Evolutionary conservation across 2,888 invertebrate species (phyloP), one percentile per base, ranked within the genome.

Genomic region (Calliopum simillimum): DNA sequence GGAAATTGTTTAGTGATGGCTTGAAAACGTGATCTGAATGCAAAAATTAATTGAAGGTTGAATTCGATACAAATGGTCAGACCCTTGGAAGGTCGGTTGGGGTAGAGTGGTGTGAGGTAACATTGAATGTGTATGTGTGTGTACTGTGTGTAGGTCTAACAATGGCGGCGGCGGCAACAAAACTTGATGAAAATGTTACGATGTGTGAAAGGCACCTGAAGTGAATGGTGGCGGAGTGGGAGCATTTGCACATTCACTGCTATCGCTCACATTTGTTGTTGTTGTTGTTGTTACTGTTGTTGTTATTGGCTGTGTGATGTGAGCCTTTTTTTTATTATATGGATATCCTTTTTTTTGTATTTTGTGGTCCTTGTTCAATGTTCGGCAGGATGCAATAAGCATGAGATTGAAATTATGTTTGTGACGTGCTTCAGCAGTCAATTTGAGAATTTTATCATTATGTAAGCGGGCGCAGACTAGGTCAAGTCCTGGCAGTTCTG

Each of bases 1-100:
- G 79, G 79, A 81, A 81, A 80, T 81, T 80, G 81, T 80, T 81
- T 79, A 79, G 79, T 79, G 81, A 81, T 80, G 79, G 81, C 77
- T 79, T 58, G 3, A 14, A 49, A 47, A 67, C 67, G 67, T 67
- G 67, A 33, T 21, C 41, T 2, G 67, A 47, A 67, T 59, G 23
- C 21, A 11, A 21, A 47, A 67, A 41, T 49, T 23, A 59, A 59
- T 59, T 43, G 56, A 58, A 43, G 23, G 56, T 11, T 21, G 53
- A 53, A 12, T 23, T 23, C 14, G 23, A 23, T 23, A 14, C 53
- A 23, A 14, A 21, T n/a, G 58, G 58, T 33, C n/a, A 8, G 58
- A 25, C 16, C 41, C 59, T n/a, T 41, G 59, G 59, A 25, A 16
- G 6, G 21, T n/a, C 25, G 14, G 66, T 14, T 6, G n/a, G 44